phyloP scores from a whole-genome alignment of 2,113 vertebrate genomes.

The Podiceps cristatus region DNA sequence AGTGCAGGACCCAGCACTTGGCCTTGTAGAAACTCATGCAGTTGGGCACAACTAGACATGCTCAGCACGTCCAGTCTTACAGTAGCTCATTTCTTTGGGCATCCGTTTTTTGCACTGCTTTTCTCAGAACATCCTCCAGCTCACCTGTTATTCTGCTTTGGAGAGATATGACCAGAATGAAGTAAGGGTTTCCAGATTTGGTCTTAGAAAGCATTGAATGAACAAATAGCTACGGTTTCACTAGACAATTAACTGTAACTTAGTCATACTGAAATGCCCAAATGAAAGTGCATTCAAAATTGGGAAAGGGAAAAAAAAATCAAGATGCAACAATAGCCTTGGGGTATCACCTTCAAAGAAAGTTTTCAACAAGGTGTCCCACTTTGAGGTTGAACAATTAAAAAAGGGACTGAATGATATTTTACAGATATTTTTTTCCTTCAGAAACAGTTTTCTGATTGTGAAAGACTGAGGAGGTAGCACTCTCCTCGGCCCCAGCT shows the following conservation, averaged over 20 bases:
- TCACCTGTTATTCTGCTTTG: background rate
- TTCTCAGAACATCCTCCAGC: background rate
- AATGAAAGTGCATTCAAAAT: background rate
- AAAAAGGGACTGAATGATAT: background rate
- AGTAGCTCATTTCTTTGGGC: background rate
- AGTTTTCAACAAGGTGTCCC: background rate
- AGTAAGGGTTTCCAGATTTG: background rate
- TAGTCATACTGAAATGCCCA: background rate
- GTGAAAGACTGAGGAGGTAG: background rate
- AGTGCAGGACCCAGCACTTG: too few species aligned
- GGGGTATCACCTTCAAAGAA: background rate
- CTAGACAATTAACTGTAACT: background rate
- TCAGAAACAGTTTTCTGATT: background rate
- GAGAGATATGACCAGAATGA: background rate
- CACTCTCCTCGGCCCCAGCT: fast-evolving
- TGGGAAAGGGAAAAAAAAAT: background rate
- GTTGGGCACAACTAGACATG: background rate
- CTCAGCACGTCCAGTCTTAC: background rate
- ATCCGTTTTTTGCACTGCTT: background rate
- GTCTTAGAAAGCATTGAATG: background rate
- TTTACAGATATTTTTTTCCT: background rate
- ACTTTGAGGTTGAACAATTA: background rate
- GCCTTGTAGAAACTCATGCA: too few species aligned
- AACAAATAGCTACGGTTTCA: background rate
- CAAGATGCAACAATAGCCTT: background rate